Percentiles rank a stretch among this genome's conserved stretches.
phyloP scores from a whole-genome alignment of 2,797 vertebrate genomes.

The Xiphophorus birchmanni region DNA sequence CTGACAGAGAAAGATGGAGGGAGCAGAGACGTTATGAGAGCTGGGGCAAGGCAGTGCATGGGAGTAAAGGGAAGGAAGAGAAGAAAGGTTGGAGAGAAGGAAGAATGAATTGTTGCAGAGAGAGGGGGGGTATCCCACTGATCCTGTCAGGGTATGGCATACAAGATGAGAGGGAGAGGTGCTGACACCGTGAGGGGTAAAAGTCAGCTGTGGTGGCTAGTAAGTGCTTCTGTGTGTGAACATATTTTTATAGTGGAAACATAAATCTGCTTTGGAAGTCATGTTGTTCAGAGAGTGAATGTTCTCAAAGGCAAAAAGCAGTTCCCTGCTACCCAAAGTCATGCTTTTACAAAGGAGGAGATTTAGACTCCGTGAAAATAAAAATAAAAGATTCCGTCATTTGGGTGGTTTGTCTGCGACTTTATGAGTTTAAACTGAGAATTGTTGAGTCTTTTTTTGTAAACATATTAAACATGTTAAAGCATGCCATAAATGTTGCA shows the following conservation, averaged over 20 bases:
- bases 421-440: neutral
- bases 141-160: slow-evolving; percentile 36
- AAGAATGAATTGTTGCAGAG: slow-evolving; percentile 40
- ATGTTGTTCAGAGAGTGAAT: neutral
- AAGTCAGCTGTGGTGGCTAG: slow-evolving; percentile 11
- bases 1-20: slow-evolving; percentile 71
- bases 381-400: neutral
- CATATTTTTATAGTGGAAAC: neutral
- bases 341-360: neutral
- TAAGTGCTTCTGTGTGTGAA: neutral
- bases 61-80: slow-evolving; percentile 31
- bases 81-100: slow-evolving; percentile 27
- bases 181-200: slow-evolving; percentile 28
- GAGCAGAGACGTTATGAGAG: slow-evolving; percentile 52
- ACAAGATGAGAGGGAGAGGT: slow-evolving; percentile 24
- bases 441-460: neutral
- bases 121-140: slow-evolving; percentile 37
- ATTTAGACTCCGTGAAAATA: neutral
- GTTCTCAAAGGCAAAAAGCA: neutral
- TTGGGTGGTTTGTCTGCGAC: neutral
- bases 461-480: neutral
- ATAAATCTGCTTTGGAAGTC: neutral
- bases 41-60: slow-evolving; percentile 33
- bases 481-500: neutral
- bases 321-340: too few relatives aligned